Percentiles rank a stretch among this genome's conserved stretches.
Conservation (phyloP, 1,140 invertebrate genomes). For the Trigoniulus corallinus region DNA sequence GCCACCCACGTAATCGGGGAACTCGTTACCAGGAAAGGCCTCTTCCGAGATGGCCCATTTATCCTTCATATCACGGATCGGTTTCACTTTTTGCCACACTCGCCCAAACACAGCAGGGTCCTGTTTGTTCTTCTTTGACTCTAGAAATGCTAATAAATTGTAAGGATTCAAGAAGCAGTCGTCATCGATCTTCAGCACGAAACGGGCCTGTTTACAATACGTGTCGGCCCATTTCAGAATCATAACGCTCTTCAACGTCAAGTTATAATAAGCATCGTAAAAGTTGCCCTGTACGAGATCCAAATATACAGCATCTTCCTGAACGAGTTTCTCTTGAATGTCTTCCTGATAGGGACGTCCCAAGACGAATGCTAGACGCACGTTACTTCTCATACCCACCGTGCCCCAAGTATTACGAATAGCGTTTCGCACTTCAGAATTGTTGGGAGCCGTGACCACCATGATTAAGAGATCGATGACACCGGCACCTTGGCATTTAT, state of each 20-base stretch:
- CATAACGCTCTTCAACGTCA: slow-evolving; percentile 79
- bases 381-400: slow-evolving; percentile 32
- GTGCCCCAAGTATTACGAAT: slow-evolving; percentile 74
- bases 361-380: slow-evolving; percentile 10
- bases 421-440: slow-evolving; percentile 49
- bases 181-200: slow-evolving; percentile 71
- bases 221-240: slow-evolving; percentile 51
- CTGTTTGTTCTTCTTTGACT: slow-evolving; percentile 1
- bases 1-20: slow-evolving; percentile 18
- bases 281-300: slow-evolving; percentile 63
- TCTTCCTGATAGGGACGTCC: slow-evolving; percentile 5
- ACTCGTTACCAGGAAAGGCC: slow-evolving; percentile 12
- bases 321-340: background rate
- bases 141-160: slow-evolving; percentile 12
- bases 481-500: background rate
- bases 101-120: background rate
- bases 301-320: slow-evolving; percentile 7
- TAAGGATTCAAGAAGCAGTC: slow-evolving; percentile 79
- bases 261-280: slow-evolving; percentile 76
- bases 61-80: background rate
- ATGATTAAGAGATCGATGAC: slow-evolving; percentile 32
- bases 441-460: slow-evolving; percentile 55
- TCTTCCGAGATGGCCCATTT: slow-evolving; percentile 15
- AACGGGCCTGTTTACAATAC: slow-evolving; percentile 39
- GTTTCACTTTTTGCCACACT: slow-evolving; percentile 1